Percentiles rank a stretch among this genome's conserved stretches.
Evolutionary conservation across 2,888 invertebrate species (phyloP).

Genomic region (Megamerina dolium): DNA sequence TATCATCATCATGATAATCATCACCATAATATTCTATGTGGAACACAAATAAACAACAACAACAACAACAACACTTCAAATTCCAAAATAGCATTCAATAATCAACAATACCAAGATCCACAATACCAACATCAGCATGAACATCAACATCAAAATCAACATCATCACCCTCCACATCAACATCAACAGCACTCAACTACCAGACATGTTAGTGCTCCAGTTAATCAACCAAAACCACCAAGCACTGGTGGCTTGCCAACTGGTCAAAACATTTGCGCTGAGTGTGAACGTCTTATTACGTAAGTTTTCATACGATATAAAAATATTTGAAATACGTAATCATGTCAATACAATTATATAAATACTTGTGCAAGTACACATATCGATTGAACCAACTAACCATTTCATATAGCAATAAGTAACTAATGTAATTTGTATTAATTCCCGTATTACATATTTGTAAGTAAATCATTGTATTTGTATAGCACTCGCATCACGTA

Average conservation of each 20-base stretch:
- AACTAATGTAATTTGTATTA: too few relatives aligned
- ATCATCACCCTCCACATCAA: constrained; percentile 27
- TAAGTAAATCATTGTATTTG: too few relatives aligned
- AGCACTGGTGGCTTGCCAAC: constrained; percentile 70
- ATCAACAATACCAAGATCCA: constrained; percentile 27
- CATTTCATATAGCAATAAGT: too few relatives aligned
- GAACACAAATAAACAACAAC: neutral
- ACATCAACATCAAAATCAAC: constrained; percentile 26
- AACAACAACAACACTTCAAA: constrained; percentile 9
- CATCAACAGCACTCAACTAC: constrained; percentile 34
- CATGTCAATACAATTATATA: too few relatives aligned
- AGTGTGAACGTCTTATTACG: constrained; percentile 96
- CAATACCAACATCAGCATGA: constrained; percentile 28
- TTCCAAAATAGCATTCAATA: constrained; percentile 22
- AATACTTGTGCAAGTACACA: too few relatives aligned
- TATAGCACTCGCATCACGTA: too few relatives aligned
- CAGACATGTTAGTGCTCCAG: constrained; percentile 70
- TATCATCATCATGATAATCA: too few relatives aligned
- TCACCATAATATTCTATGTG: too few relatives aligned
- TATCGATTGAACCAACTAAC: too few relatives aligned
- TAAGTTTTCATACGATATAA: constrained; percentile 61
- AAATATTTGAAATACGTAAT: too few relatives aligned
- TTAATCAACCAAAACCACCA: constrained; percentile 60
- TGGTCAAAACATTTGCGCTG: constrained; percentile 91
- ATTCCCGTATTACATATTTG: too few relatives aligned